Evolutionary conservation across 2,888 invertebrate species (phyloP).

Genomic region (Ichneumon xanthorius): DNA sequence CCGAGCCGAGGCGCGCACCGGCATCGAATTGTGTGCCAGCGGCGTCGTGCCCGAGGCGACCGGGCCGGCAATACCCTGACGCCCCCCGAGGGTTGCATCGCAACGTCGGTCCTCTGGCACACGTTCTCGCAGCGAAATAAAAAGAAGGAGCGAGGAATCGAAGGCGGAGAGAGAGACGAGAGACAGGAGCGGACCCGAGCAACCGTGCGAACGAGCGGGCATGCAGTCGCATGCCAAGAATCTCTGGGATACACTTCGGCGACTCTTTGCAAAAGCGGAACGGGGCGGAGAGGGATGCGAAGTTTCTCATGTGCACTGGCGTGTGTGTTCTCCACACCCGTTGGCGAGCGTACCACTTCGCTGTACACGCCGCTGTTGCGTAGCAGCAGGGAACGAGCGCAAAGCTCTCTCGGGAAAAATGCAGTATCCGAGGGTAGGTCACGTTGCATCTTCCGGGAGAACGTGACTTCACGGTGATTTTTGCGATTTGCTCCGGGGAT

Average conservation of each 20-base stretch:
- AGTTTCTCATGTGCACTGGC: slow-evolving; percentile 52
- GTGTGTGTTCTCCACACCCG: slow-evolving; percentile 16
- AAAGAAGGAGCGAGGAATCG: slow-evolving; percentile 43
- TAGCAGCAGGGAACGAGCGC: slow-evolving; percentile 39
- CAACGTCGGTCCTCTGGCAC: slow-evolving; percentile 56
- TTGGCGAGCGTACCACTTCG: background rate
- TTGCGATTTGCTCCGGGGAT: slow-evolving; percentile 52
- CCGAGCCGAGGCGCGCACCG: slow-evolving; percentile 20
- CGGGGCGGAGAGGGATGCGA: slow-evolving; percentile 10
- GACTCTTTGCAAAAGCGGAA: slow-evolving; percentile 6
- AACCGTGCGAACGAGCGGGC: slow-evolving; percentile 66
- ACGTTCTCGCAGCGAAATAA: slow-evolving; percentile 37
- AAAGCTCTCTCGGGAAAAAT: slow-evolving; percentile 56
- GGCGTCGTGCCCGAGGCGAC: slow-evolving; percentile 56
- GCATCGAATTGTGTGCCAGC: slow-evolving; percentile 56
- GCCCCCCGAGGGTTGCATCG: slow-evolving; percentile 46
- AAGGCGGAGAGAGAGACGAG: slow-evolving; percentile 42
- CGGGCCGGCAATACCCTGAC: slow-evolving; percentile 57
- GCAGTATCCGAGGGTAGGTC: slow-evolving; percentile 61
- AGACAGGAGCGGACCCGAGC: slow-evolving; percentile 62
- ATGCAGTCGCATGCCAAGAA: slow-evolving; percentile 64
- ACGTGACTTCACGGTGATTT: slow-evolving; percentile 67
- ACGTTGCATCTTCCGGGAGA: slow-evolving; percentile 62
- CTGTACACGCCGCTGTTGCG: slow-evolving; percentile 27
- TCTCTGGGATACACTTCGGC: slow-evolving; percentile 43